These are phyloP conservation scores for Aleadryas rufinucha DNA, from an alignment of 2,113 vertebrate genomes.

Conservation along the genomic window DNA sequence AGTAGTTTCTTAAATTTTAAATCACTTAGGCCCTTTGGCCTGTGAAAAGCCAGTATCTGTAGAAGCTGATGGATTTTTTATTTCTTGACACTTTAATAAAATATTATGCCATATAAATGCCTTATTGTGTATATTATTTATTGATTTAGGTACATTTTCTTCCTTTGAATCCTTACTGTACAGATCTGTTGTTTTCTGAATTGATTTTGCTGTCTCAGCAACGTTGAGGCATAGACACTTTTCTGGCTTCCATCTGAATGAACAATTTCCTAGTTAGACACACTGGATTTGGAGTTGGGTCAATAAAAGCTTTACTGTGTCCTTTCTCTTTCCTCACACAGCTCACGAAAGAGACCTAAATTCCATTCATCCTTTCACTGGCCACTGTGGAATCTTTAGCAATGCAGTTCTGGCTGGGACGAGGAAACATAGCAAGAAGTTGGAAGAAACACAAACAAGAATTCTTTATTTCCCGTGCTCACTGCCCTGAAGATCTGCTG, in stretches of 20 bases:
- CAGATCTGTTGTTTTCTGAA: conserved; percentile 72
- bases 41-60: not conserved
- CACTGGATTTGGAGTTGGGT: conserved; percentile 79
- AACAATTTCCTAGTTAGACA: conserved; percentile 81
- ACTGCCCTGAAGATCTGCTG: conserved; percentile 51
- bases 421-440: conserved; percentile 71
- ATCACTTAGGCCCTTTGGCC: not conserved
- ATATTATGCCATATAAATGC: not conserved
- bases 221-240: conserved; percentile 67
- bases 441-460: conserved; percentile 72
- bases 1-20: not conserved
- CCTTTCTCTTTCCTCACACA: conserved; percentile 74
- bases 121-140: conserved; percentile 35
- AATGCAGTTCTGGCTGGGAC: conserved; percentile 67
- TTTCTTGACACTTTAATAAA: not conserved
- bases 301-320: conserved; percentile 82
- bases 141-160: conserved; percentile 28
- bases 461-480: conserved; percentile 69
- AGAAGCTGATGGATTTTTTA: not conserved
- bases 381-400: conserved; percentile 75
- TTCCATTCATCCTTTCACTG: conserved; percentile 80
- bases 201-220: conserved; percentile 78
- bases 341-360: conserved; percentile 76
- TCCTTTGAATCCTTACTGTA: conserved; percentile 62
- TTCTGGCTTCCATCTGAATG: conserved; percentile 79